phyloP scores from a whole-genome alignment of 2,888 invertebrate species.

The Pyrrhosoma nymphula region DNA sequence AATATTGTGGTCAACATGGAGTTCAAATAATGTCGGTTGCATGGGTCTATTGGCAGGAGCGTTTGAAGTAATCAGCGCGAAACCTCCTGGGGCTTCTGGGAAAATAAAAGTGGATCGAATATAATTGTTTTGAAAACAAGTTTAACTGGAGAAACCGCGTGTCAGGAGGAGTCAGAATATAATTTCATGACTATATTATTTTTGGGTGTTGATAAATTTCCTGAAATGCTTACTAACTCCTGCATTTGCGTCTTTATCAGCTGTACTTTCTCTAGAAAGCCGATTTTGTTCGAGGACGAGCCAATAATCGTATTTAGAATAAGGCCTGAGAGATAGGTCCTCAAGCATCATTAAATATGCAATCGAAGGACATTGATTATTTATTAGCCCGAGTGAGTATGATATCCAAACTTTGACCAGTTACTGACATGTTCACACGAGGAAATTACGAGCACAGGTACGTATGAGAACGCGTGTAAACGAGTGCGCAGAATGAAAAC shows the following conservation, averaged over 20 bases:
- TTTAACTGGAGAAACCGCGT: not conserved
- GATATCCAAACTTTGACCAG: no score
- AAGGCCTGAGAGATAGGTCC: not conserved
- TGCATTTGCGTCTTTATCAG: not conserved
- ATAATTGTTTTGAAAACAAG: not conserved
- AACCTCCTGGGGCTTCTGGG: not conserved
- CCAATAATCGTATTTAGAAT: no score
- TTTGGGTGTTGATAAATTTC: not conserved
- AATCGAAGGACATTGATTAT: no score
- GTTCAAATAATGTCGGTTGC: no score
- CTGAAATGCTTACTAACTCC: not conserved
- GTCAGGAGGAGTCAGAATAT: not conserved
- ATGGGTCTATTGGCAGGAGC: no score
- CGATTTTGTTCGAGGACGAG: not conserved
- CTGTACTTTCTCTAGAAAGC: not conserved
- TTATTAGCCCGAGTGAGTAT: no score
- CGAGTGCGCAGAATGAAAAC: no score
- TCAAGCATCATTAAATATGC: no score
- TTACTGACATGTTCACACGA: no score
- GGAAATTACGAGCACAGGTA: no score
- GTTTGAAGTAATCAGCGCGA: not conserved
- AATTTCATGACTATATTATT: not conserved
- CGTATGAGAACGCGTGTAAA: no score
- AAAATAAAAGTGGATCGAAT: not conserved
- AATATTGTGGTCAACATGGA: no score